These are phyloP conservation scores for Lateolabrax maculatus DNA, from an alignment of 2,797 vertebrate species.

Conservation along the genomic window DNA sequence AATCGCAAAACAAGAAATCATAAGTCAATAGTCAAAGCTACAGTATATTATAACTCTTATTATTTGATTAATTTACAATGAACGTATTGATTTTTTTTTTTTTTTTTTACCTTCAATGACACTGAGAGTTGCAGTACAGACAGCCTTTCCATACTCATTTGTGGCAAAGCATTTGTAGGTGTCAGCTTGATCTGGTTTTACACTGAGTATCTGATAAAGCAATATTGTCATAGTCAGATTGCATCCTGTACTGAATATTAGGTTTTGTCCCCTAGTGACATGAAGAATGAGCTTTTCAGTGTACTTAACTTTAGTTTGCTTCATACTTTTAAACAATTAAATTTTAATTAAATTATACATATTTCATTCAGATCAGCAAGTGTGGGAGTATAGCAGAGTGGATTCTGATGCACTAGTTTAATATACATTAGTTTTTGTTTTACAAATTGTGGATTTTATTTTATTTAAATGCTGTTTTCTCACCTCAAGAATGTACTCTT, in stretches of 20 bases:
- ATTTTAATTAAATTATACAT: background rate
- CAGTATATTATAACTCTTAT: background rate
- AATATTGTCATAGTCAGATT: conserved; percentile 8
- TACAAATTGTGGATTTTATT: background rate
- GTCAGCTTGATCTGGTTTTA: conserved; percentile 84
- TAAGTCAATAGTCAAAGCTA: background rate
- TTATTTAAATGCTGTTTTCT: conserved; percentile 27
- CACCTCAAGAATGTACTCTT: conserved; percentile 90
- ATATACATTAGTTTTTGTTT: background rate
- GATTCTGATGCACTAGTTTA: background rate
- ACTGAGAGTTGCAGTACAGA: conserved; percentile 85
- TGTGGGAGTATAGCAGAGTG: background rate
- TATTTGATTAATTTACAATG: background rate
- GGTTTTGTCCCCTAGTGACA: background rate
- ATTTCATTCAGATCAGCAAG: background rate
- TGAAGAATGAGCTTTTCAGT: background rate
- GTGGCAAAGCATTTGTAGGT: conserved; percentile 88
- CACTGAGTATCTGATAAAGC: conserved; percentile 82
- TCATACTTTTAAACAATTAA: background rate
- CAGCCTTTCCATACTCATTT: conserved; percentile 89
- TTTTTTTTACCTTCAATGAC: conserved; percentile 88
- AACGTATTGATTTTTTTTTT: too few relatives aligned
- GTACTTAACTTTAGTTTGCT: background rate
- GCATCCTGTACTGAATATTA: background rate
- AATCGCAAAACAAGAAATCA: background rate